Percentiles rank a stretch among this genome's conserved stretches.
Evolutionary conservation across 2,797 vertebrate species (phyloP).

Genomic region (Tachyglossus aculeatus): DNA sequence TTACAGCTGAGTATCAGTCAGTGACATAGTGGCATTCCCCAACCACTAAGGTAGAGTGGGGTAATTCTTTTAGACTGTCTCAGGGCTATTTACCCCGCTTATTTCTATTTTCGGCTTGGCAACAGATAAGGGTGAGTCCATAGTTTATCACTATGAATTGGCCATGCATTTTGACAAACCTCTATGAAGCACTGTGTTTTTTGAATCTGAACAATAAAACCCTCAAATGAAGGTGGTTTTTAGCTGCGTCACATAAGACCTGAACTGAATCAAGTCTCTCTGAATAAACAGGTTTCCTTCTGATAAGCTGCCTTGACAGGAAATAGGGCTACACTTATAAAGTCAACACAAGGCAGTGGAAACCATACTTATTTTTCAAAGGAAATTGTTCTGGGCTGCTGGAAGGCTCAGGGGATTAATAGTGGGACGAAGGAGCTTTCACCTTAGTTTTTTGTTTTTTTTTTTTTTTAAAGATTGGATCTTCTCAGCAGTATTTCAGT

Average conservation of each 20-base stretch:
- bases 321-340: not conserved
- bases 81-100: constrained; percentile 15
- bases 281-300: not conserved
- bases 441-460: too few relatives aligned
- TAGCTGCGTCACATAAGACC: not conserved
- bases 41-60: constrained; percentile 4
- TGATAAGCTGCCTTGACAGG: not conserved
- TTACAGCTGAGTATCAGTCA: not conserved
- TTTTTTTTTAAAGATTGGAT: not conserved
- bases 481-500: too few relatives aligned
- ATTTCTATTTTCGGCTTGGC: constrained; percentile 22
- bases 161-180: not conserved
- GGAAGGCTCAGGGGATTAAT: not conserved
- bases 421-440: rapidly evolving
- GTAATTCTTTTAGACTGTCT: constrained; percentile 24
- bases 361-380: not conserved
- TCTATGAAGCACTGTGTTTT: not conserved
- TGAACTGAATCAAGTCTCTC: not conserved
- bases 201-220: not conserved
- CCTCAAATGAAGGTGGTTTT: not conserved
- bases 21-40: constrained; percentile 18
- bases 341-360: not conserved
- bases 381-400: not conserved
- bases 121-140: constrained; percentile 14
- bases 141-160: constrained; percentile 18